Percentiles rank a stretch among this genome's conserved stretches.
These are phyloP conservation scores for Marronus borbonicus DNA, from an alignment of 2,888 invertebrate genomes.

Conservation along the genomic window DNA sequence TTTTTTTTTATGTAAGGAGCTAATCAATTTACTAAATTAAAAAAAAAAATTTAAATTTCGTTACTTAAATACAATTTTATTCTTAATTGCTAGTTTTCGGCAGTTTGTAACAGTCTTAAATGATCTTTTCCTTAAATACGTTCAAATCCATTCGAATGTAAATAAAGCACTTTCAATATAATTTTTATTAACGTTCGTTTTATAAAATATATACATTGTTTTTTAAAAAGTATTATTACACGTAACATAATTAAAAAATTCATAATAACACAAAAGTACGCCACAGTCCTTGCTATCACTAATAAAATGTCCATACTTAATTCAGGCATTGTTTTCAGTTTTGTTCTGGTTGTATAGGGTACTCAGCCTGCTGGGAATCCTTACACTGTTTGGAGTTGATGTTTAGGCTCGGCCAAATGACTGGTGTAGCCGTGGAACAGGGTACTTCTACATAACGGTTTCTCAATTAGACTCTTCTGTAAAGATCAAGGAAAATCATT, in stretches of 20 bases:
- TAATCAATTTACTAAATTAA: no score
- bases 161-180: not conserved
- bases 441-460: slow-evolving; percentile 52
- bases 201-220: slow-evolving; percentile 21
- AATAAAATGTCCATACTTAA: slow-evolving; percentile 33
- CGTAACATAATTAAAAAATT: not conserved
- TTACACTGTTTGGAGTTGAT: slow-evolving; percentile 36
- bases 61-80: no score
- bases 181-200: not conserved
- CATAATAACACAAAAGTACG: not conserved
- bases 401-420: slow-evolving; percentile 47
- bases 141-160: no score
- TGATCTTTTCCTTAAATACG: no score
- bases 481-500: slow-evolving; percentile 27
- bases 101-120: no score
- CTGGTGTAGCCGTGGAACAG: slow-evolving; percentile 7
- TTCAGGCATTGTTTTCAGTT: slow-evolving; percentile 28
- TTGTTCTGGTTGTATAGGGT: not conserved
- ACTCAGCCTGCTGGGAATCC: slow-evolving; percentile 13
- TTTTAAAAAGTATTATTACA: not conserved
- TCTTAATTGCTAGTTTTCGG: no score
- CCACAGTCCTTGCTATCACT: not conserved
- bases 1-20: no score
- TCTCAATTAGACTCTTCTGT: slow-evolving; percentile 51
- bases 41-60: no score